Evolutionary conservation across 2,797 vertebrate genomes (phyloP).

Genomic region (Aeoliscus strigatus): DNA sequence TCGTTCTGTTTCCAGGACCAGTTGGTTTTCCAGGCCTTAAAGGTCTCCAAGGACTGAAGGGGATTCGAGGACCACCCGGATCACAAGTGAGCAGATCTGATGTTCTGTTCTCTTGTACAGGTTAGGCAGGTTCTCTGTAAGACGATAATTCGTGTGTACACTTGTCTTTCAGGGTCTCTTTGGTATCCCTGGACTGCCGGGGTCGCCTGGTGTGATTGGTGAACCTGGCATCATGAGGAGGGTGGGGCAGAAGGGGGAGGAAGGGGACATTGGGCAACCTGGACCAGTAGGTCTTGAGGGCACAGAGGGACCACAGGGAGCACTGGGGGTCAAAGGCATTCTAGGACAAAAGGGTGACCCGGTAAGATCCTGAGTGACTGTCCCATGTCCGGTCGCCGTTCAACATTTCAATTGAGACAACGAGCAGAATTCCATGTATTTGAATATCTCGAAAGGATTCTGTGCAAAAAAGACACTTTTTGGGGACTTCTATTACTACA

Average conservation of each 20-base stretch:
- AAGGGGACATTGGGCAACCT: conserved; percentile 17
- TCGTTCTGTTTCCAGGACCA: conserved; percentile 39
- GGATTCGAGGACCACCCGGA: conserved; percentile 47
- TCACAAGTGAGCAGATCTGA: conserved; percentile 36
- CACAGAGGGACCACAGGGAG: conserved; percentile 32
- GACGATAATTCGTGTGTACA: too few species aligned
- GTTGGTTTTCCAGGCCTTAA: conserved; percentile 38
- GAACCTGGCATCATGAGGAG: conserved; percentile 44
- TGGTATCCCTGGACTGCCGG: conserved; percentile 47
- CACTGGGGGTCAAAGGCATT: conserved; percentile 45
- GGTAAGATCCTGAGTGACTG: conserved; percentile 24
- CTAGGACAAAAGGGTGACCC: conserved; percentile 56
- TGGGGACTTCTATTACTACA: too few species aligned
- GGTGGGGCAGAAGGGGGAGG: conserved; percentile 49
- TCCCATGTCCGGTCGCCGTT: too few species aligned
- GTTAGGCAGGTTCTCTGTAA: too few species aligned
- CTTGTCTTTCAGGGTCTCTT: conserved; percentile 43
- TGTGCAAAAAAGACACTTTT: too few species aligned
- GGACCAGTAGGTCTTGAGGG: conserved; percentile 47
- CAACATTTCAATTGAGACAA: too few species aligned
- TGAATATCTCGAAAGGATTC: too few species aligned
- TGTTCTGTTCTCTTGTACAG: too few species aligned
- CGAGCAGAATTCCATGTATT: too few species aligned
- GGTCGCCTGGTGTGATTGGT: conserved; percentile 45
- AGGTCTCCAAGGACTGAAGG: conserved; percentile 50